Base-by-base conservation (phyloP, 2,888 invertebrate genomes). In the Alviniconcha strummeri region DNA sequence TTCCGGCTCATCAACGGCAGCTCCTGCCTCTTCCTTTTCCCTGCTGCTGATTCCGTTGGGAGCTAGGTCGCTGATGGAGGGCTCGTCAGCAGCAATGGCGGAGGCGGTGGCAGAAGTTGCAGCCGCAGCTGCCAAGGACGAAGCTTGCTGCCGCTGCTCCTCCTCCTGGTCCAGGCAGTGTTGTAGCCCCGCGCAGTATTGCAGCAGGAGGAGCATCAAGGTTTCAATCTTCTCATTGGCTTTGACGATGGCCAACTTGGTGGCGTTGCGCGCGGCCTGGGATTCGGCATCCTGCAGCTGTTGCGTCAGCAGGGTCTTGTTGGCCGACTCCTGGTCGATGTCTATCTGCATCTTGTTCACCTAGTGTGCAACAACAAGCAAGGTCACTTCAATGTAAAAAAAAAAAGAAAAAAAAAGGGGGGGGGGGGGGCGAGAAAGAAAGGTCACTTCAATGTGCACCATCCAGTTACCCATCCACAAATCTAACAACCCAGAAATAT, bases 171-270 rank as follows among this genome's bases (percentile, higher is more conserved):
- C 96, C 94, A 96, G 95, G 92, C 96, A 96, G 89, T 97, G 96
- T 92, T 98, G 98, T 85, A 98, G 95, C 5, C 98, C 98, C 5
- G 98, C 97, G 94, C 98, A 99, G 94, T 98, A 97, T 94, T 98
- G 98, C 88, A 99, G 95, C 96, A 98, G 97, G 87, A 98, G 95
- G 82, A 98, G 96, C 80, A 98, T 97, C 86, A 99, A 95, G 0
- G 98, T 97, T 94, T 97, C 97, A 9, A 98, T 96, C 90, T 97
- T 96, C 87, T 97, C 96, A 92, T 98, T 98, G 75, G 97, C 96
- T 91, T 96, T 96, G 88, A 94, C 93, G 60, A 95, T 19, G 55
- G 79, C 80, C 56, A 55, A 9, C 72, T 64, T 80, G 54, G 64
- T 4, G 9, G 83, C 54, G 5, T 11, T 55, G 60, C 82, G 80